phyloP scores from a whole-genome alignment of 2,888 invertebrate species.

The Diachrysia chrysitis region DNA sequence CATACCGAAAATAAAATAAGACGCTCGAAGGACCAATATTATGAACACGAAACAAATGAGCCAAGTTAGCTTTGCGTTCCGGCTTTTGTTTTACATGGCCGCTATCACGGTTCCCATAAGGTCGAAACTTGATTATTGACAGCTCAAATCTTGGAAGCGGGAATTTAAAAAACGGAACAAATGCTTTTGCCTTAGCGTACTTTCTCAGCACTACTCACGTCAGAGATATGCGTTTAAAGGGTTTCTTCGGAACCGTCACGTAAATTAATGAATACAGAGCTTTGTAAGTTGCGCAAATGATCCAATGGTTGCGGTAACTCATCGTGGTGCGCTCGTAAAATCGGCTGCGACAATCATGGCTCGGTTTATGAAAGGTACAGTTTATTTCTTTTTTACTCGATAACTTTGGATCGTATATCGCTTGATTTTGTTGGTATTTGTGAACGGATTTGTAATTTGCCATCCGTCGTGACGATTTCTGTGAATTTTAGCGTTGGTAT shows the following conservation, averaged over 20 bases:
- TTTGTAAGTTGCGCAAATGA: conserved; percentile 71
- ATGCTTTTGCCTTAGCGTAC: conserved; percentile 61
- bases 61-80: conserved; percentile 65
- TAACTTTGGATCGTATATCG: conserved; percentile 31
- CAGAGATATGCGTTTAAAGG: conserved; percentile 73
- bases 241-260: conserved; percentile 77
- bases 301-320: conserved; percentile 67
- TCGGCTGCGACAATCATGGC: conserved; percentile 57
- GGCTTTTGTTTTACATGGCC: conserved; percentile 45
- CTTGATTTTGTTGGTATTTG: conserved; percentile 43
- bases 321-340: conserved; percentile 70
- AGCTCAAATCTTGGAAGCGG: conserved; percentile 29
- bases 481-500: conserved; percentile 23
- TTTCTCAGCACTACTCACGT: conserved; percentile 69
- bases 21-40: conserved; percentile 70
- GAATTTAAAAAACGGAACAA: conserved; percentile 57
- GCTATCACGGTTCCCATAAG: conserved; percentile 54
- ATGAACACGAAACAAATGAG: conserved; percentile 71
- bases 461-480: conserved; percentile 24
- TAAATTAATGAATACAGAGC: conserved; percentile 81
- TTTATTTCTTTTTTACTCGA: conserved; percentile 52
- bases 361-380: conserved; percentile 35
- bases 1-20: conserved; percentile 76
- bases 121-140: conserved; percentile 44
- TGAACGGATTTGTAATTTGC: conserved; percentile 23